These are phyloP conservation scores for Ochropleura plecta DNA, from an alignment of 2,888 invertebrate genomes.

Conservation along the genomic window DNA sequence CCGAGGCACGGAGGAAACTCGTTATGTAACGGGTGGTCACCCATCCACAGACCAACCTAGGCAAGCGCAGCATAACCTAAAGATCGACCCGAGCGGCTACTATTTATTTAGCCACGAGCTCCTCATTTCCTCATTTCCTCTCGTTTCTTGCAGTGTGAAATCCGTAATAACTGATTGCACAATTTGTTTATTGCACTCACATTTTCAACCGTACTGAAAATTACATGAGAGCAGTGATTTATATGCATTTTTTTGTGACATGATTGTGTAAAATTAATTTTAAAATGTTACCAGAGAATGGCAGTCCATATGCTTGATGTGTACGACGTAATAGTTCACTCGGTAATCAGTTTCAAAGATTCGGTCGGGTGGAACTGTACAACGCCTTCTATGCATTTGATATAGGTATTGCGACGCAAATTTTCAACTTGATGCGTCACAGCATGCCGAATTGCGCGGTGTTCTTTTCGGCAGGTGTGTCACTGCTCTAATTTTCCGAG, in stretches of 20 bases:
- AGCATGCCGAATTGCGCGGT: neutral
- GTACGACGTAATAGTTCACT: neutral
- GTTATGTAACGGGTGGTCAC: too few relatives aligned
- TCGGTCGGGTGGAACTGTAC: neutral
- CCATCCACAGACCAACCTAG: too few relatives aligned
- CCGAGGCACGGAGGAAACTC: too few relatives aligned
- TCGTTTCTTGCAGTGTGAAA: conserved; percentile 11
- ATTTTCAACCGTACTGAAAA: conserved; percentile 25
- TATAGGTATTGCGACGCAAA: neutral
- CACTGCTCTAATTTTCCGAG: neutral
- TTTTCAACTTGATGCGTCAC: neutral
- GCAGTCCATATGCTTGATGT: neutral
- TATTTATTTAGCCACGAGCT: too few relatives aligned
- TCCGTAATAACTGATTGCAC: conserved; percentile 26
- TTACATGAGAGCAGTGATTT: neutral
- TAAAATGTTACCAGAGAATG: neutral
- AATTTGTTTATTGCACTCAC: conserved; percentile 31
- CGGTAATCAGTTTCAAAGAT: conserved; percentile 2
- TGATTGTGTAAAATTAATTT: neutral
- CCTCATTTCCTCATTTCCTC: too few relatives aligned
- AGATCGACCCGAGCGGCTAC: too few relatives aligned
- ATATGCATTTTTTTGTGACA: conserved; percentile 2
- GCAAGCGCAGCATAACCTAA: too few relatives aligned
- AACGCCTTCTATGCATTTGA: neutral
- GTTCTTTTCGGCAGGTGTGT: neutral